These are phyloP conservation scores for Spilogale gracilis DNA, from an alignment of 2,113 vertebrate species.

Conservation along the genomic window DNA sequence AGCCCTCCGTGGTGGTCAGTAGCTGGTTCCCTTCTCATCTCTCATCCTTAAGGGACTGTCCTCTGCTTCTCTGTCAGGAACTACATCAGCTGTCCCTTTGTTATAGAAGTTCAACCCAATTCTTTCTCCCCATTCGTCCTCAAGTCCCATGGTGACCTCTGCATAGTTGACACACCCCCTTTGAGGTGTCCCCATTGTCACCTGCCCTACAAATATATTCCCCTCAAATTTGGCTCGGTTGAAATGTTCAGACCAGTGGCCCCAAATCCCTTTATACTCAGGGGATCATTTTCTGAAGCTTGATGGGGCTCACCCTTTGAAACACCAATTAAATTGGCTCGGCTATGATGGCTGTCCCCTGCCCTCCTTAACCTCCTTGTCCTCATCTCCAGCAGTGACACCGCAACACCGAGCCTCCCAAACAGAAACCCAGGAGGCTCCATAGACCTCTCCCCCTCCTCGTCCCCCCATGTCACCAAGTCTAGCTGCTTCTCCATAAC, in stretches of 20 bases:
- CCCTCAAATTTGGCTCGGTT: neutral
- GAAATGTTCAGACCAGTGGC: neutral
- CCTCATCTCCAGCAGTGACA: neutral
- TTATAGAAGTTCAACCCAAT: neutral
- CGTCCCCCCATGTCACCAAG: rapidly evolving
- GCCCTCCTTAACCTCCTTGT: neutral
- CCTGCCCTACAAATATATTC: neutral
- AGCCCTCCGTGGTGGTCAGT: neutral
- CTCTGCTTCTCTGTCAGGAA: neutral
- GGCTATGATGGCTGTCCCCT: neutral
- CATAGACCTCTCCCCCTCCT: neutral
- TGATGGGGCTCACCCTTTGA: neutral
- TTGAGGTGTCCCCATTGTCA: neutral
- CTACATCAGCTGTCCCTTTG: neutral
- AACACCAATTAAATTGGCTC: neutral
- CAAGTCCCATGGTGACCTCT: neutral
- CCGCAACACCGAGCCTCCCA: neutral
- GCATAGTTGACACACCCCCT: neutral
- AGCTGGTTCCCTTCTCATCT: neutral
- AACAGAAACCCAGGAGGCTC: neutral
- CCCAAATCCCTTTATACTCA: neutral
- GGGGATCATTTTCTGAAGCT: neutral
- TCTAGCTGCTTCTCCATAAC: neutral
- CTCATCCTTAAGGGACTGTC: neutral
- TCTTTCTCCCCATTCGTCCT: neutral